Evolutionary conservation across 1,140 invertebrate species (phyloP), one percentile per base, ranked within the genome.

Genomic region (Aphaenogaster rudis): DNA sequence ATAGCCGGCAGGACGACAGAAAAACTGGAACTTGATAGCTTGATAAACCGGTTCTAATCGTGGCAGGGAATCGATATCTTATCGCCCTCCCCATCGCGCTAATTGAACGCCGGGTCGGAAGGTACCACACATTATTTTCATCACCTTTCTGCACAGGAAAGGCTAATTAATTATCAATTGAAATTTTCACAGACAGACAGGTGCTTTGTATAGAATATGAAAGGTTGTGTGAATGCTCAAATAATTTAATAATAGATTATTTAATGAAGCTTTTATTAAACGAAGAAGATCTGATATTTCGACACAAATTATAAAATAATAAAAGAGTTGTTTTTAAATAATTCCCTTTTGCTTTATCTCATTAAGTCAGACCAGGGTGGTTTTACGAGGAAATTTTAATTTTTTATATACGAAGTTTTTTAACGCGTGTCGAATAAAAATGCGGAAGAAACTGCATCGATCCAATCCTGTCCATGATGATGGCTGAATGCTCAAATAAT

Each of bases 31-130:
- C 74, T 50, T n/a, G 59, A 61, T 79, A 86, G 82, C 82, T 67
- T 39, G 74, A 79, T 79, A 79, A 79, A 86, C 82, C 74, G 74
- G 82, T 86, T 86, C 45, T 86, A 86, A 77, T 86, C 71, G 39
- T 54, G 74, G 15, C 69, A 13, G 8, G 15, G 21, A 15, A 86
- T 86, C 82, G 61, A 86, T 86, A 79, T 66, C 61, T 86, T 86
- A 86, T 79, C 80, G 17, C 6, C 4, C 4, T 80, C 3, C 17
- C n/a, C 63, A 69, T 81, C 54, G 13, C 8, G n/a, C 5, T 84
- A 84, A 84, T 84, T 84, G 54, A 84, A 84, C n/a, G 17, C 28
- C 11, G 11, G 33, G 13, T 61, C 28, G 69, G 7, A 50, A 63
- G 42, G 57, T 50, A 74, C 7, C 33, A 74, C 21, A 36, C 11